These are phyloP conservation scores for Diplazon laetatorius DNA, from an alignment of 2,888 invertebrate species.

Conservation along the genomic window DNA sequence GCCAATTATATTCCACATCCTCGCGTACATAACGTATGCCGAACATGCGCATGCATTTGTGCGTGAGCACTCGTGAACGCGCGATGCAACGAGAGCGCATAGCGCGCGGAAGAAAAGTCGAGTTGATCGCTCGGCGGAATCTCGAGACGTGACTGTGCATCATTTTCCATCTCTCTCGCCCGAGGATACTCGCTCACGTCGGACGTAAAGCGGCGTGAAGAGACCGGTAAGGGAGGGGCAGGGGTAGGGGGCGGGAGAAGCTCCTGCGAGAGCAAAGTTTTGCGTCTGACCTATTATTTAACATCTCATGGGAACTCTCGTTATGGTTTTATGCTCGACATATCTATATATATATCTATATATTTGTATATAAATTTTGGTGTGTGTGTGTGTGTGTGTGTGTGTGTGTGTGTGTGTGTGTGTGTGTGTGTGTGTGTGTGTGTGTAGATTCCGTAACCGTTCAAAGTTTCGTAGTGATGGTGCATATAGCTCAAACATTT, in stretches of 20 bases:
- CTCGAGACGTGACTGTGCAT: conserved; percentile 59
- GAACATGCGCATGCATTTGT: conserved; percentile 52
- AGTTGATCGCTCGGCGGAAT: conserved; percentile 59
- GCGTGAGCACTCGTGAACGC: conserved; percentile 36
- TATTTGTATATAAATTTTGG: no score
- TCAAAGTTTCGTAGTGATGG: no score
- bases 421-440: no score
- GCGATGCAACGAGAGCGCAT: no score
- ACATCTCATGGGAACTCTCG: conserved; percentile 59
- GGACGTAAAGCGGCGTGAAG: no score
- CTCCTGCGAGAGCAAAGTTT: conserved; percentile 54
- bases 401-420: no score
- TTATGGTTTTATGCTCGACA: conserved; percentile 42
- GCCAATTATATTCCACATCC: not conserved
- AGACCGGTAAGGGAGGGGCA: no score
- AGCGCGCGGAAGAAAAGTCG: not conserved
- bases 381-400: no score
- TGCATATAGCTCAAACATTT: no score
- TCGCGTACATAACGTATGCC: conserved; percentile 19
- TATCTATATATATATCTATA: conserved; percentile 17
- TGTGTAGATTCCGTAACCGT: no score
- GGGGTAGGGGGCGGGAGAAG: conserved; percentile 3
- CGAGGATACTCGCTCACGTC: no score
- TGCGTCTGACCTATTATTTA: conserved; percentile 62
- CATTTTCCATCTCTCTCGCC: conserved; percentile 21